Base-by-base conservation (phyloP, 1,140 invertebrate genomes). In the Ruditapes philippinarum region DNA sequence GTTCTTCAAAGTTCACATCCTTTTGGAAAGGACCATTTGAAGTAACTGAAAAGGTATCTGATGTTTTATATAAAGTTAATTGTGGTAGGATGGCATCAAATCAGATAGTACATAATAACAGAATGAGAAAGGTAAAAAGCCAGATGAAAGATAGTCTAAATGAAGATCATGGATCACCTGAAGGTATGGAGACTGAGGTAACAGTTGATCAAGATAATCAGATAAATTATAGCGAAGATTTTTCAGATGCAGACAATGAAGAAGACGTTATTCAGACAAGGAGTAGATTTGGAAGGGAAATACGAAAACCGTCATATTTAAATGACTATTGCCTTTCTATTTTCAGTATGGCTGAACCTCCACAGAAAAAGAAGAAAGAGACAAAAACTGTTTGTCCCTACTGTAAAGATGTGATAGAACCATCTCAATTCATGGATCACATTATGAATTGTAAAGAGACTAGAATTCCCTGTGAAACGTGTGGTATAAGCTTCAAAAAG, bases 1-100 rank as follows among this genome's bases (percentile, higher is more conserved):
- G 36, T 1, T 74, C 68, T 22, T 76, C 73, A 76, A 76, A 76
- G 33, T 45, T 76, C 31, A 76, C 36, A 14, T 76, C 36, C 17
- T 36, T 42, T 42, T 45, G 73, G 73, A 36, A 38, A 28, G 73
- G 73, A 17, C 42, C 73, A 28, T 76, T 42, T 42, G 73, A 38
- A 28, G 40, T 76, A 17, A 9, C 3, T 17, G 73, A 28, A 17
- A 45, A 12, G 25, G 9, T 76, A 11, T 76, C 73, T n/a, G 36
- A 38, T 76, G 42, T 76, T 7, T 45, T 76, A 28, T 76, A 76
- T 38, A 38, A 45, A 5, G 73, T 76, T 17, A 45, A 76, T 42
- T 76, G 73, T 45, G 73, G 73, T 45, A 5, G n/a, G 12, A 17
- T 22, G 4, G 31, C 17, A 42, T 36, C 17, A n/a, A 11, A 42